Base-by-base conservation (phyloP, 2,888 invertebrate genomes). In the Nezara viridula region DNA sequence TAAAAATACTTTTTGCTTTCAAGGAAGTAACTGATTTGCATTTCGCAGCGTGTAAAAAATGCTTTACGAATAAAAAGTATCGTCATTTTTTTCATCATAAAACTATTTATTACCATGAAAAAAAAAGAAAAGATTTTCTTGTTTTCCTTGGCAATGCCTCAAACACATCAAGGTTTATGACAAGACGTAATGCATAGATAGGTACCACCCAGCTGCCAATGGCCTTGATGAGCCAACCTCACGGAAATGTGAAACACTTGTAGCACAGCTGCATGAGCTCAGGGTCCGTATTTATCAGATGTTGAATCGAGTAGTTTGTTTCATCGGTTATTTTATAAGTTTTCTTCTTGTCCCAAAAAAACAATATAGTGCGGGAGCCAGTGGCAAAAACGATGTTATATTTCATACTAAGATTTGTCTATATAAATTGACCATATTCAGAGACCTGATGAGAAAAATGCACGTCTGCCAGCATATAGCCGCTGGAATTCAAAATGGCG, bases 171-270 rank as follows among this genome's bases (percentile, higher is more conserved):
- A 73, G 66, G 66, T 73, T 73, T 73, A 73, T 73, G 66, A 73
- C 66, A 73, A 19, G 37, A 27, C 27, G 32, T 73, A 37, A 73
- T 32, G 66, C 37, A 73, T 73, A 73, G 66, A 37, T 73, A 37
- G 32, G 32, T 37, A 32, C 66, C 66, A 73, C 32, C 37, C 37
- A 32, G 19, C 19, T 16, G 37, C 16, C 5, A 19, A 0, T 37
- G 66, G 19, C 66, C 66, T 73, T 73, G 66, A 10, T 66, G 19
- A 6, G 19, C 6, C 37, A 73, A 73, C 66, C 1, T 37, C 66
- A 73, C 32, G 66, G 66, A 73, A 73, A 73, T 73, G 66, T 37
- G 66, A 73, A 73, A 73, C 66, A 73, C 66, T 73, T 73, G 66
- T 37, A 37, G 32, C 44, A 37, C 37, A 73, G 66, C 4, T 37